Evolutionary conservation across 2,113 vertebrate genomes (phyloP), one percentile per base, ranked within the genome.

Genomic region (Epinephelus fuscoguttatus): DNA sequence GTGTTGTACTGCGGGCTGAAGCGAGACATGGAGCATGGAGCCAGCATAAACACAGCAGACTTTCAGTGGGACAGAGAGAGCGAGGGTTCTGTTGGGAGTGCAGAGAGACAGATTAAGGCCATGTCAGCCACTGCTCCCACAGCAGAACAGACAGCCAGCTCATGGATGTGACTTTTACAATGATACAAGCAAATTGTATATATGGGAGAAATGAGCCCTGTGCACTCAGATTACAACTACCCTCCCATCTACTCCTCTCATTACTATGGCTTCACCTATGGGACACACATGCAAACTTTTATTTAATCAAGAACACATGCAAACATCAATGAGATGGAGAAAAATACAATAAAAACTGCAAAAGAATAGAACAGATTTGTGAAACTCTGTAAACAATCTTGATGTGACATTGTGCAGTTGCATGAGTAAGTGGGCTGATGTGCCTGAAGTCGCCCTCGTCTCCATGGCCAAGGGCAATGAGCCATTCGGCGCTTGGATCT

Each of bases 101-200:
- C 79, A 80, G 57, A 62, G 66, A 88, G 91, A 84, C 85, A 86
- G 83, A 93, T 94, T 90, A 92, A 82, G 91, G 92, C 63, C 90
- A 92, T 86, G 89, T 93, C 88, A 91, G 75, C 81, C 80, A 69
- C 90, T 76, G 75, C 78, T 80, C 42, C 72, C 40, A 66, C 84
- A 78, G 67, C 85, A 52, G 83, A 90, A 82, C 75, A 90, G 93
- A 93, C 92, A 92, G 91, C 85, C 86, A 82, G 84, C 83, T 88
- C 87, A 77, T 72, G 77, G 80, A 91, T 86, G 76, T 75, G 84
- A 94, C 91, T 91, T 91, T 93, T 75, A 93, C 84, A 89, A 87
- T 89, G 82, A 90, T 89, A 78, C 82, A 90, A 62, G 56, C 70
- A 87, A 94, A 94, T 70, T 90, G 82, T 80, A 66, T 84, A 64